These are phyloP conservation scores for Tupaia tana DNA, from an alignment of 2,113 vertebrate genomes.

Conservation along the genomic window DNA sequence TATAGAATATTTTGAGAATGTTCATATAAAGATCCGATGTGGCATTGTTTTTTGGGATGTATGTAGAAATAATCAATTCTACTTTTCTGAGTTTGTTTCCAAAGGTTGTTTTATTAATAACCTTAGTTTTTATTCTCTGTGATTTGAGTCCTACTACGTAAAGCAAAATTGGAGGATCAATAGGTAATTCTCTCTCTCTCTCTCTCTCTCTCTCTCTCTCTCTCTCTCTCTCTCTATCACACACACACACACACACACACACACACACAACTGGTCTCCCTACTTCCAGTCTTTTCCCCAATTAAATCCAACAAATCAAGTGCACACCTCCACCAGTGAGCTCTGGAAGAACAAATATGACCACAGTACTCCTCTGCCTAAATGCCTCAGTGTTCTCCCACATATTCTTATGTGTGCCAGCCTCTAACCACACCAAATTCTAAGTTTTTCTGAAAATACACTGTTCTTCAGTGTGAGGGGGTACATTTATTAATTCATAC, in stretches of 20 bases:
- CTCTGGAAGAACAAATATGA: neutral
- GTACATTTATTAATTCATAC: neutral
- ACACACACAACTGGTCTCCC: neutral
- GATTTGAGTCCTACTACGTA: neutral
- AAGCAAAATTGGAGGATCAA: conserved; percentile 3
- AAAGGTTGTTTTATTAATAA: neutral
- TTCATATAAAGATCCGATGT: neutral
- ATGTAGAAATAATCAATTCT: neutral
- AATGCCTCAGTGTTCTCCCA: neutral
- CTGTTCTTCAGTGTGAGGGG: neutral
- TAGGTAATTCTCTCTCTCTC: neutral
- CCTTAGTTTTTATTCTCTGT: neutral
- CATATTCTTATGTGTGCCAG: neutral
- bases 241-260: no score
- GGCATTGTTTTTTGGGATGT: neutral
- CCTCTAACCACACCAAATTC: conserved; percentile 12
- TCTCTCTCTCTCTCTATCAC: no score
- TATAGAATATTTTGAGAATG: neutral
- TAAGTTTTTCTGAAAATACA: conserved; percentile 21
- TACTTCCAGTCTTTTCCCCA: no score
- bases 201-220: no score
- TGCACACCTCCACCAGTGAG: neutral
- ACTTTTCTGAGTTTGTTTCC: conserved; percentile 11
- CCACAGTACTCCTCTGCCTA: neutral
- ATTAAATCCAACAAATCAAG: no score